Base-by-base conservation (phyloP, 2,113 vertebrate species). In the Felis chaus region DNA sequence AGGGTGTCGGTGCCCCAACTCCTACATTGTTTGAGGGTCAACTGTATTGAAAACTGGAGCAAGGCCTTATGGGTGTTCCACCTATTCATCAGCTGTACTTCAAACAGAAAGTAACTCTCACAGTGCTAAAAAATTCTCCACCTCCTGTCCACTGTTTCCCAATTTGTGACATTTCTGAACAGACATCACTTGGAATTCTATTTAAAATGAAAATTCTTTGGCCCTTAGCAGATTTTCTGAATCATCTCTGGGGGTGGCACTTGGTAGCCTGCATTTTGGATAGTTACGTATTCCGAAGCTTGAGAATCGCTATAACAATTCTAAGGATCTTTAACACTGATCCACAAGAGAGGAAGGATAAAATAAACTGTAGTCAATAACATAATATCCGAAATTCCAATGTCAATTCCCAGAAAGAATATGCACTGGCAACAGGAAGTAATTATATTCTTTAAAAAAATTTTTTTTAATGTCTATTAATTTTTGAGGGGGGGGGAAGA, bases 171-270 rank as follows among this genome's bases (percentile, higher is more conserved):
- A 88, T 82, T 93, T 95, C 50, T 53, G 4, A 23, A 80, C 31
- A 68, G n/a, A 18, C 14, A 91, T 85, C 33, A 78, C 39, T 8
- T 95, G 55, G 45, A 69, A 91, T 82, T 86, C 39, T 71, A 23
- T 83, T 96, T 76, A 79, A 95, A 92, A 92, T 93, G 50, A 41
- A 65, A 45, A 80, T 53, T 90, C 27, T 1, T 55, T 69, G 33
- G 71, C n/a, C 31, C 14, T 91, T 63, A 74, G 31, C 45, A 83
- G 55, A 93, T 74, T 81, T 89, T 94, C 53, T 93, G 61, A 92
- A 66, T 90, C 87, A 95, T 79, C 39, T 89, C 50, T 96, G 66
- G 48, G 74, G 68, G 73, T 95, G 76, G 89, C 31, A 53, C 36
- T 41, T 48, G 79, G 41, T 95, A 80, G 48, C 57, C 68, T 92